Base-by-base conservation (phyloP, 2,113 vertebrate genomes). In the Chloropsis cyanopogon region DNA sequence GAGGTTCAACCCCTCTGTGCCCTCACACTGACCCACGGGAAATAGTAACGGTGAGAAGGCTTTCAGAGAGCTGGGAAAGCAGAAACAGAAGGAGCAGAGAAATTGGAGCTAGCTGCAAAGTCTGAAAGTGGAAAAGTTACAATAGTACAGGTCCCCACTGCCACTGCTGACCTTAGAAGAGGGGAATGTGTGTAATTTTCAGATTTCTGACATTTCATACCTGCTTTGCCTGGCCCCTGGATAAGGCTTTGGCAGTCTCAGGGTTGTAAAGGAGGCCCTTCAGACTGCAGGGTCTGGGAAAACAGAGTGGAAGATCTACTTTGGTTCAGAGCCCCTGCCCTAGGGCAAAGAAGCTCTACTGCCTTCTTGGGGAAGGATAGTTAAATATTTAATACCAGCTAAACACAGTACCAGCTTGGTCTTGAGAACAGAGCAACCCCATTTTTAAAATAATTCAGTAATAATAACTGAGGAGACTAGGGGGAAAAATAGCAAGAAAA, bases 401-500 rank as follows among this genome's bases (percentile, higher is more conserved):
- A 70, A 91, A 35, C 11, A 50, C 1, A n/a, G 14, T 17, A 50
- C 4, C 23, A 44, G 14, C 33, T 68, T 66, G 5, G 41, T 68
- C 52, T 65, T 68, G 33, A 63, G 65, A 88, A 68, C 1, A 80
- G 33, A 2, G 5, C 39, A 81, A 21, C 11, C 1, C 10, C 29
- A 4, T 63, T 76, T 33, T 65, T 8, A 35, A 72, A 83, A 47
- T 46, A 70, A 69, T 69, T 71, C 20, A 20, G 2, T 47, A 25
- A 60, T 26, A 35, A 35, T 60, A 68, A 39, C 28, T 3, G 1
- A 47, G 26, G 5, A 24, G 10, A 59, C 37, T 7, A 23, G 5
- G 3, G 6, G 3, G 1, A 0, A 4, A 47, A 20, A 6, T 4
- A 39, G n/a, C 42, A 47, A 33, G 52, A 53, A 47, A 83, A 26